Base-by-base conservation (phyloP, 2,888 invertebrate species). In the Ophraella communa region DNA sequence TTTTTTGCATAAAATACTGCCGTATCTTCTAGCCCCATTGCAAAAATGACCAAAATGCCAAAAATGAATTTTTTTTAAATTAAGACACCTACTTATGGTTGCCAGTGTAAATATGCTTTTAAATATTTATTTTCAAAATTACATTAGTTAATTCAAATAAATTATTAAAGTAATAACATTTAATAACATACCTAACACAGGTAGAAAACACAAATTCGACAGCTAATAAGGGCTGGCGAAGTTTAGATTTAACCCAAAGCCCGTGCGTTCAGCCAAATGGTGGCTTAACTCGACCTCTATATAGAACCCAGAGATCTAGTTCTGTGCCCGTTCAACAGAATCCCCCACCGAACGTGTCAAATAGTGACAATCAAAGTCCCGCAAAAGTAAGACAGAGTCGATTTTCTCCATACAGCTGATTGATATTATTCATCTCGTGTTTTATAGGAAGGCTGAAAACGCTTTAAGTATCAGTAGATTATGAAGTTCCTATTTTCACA, bases 231-330 rank as follows among this genome's bases (percentile, higher is more conserved):
- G 82, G 83, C 73, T 85, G 85, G 84, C 84, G 84, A 78, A 84
- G 84, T 80, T 80, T 85, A 80, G 85, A 85, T 79, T 81, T 81
- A 74, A 76, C 77, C 70, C 81, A 80, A 74, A 77, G 77, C 73
- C 75, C 78, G 74, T 76, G 76, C 66, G 71, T 76, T 72, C 77
- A 77, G 75, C 73, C 76, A 66, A 77, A 75, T 73, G 77, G 76
- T 62, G 76, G 72, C 72, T 79, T 84, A 68, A 80, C 82, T 73
- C 80, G 85, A 74, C 85, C 87, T 72, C 81, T 85, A 73, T 87
- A 86, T 80, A 86, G 87, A 78, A 86, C 87, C 54, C 87, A 87
- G 79, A 84, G 88, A 67, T 88, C 88, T 79, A 87, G 87, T 76
- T 88, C 88, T 51, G 87, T 89, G 83, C 88, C 89, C 53, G 80